Evolutionary conservation across 64 coral and sea anemone genomes (phyloP), one percentile per base, ranked within the genome.

Genomic region (Orbicella faveolata): DNA sequence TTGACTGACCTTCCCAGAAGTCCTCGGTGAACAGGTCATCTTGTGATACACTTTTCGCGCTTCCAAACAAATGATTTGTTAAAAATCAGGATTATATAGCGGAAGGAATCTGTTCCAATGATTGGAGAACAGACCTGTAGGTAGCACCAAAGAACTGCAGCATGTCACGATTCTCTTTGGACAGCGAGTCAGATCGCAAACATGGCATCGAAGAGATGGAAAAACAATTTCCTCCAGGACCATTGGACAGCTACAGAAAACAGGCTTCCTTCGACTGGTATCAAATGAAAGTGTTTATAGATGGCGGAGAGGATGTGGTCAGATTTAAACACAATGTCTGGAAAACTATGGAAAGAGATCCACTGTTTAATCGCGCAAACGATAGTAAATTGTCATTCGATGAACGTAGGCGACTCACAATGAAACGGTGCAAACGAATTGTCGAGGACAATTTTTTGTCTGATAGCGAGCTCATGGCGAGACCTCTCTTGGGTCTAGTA

Each of bases 261-360:
- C 83, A 93, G 35, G 90, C 96, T 15, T 72, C 93, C 3, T 98
- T 98, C 75, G 73, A 98, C 78, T 92, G 91, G 77, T 89, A 81
- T 72, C 83, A 95, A 79, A 93, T 98, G 96, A 90, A 88, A 95
- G 57, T 81, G 21, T 95, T 98, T 79, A 44, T 98, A 12, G 93
- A 98, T 65, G 96, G 96, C 16, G 94, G 91, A 16, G 83, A 95
- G 34, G 93, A 98, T 86, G 86, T 93, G 9, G 90, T 89, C 30
- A 54, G 87, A 88, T 84, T 90, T 63, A 95, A 98, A 76, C 62
- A 98, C 7, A 70, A 81, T 23, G 35, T 98, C 19, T 98, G 96
- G 96, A 80, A 64, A 64, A 90, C 80, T 9, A 75, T 98, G 53
- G 90, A 92, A 77, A 95, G 91, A 64, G 96, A 98, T 36, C 88